phyloP scores from a whole-genome alignment of 1,140 invertebrate species.

The Polypedilum pembai region DNA sequence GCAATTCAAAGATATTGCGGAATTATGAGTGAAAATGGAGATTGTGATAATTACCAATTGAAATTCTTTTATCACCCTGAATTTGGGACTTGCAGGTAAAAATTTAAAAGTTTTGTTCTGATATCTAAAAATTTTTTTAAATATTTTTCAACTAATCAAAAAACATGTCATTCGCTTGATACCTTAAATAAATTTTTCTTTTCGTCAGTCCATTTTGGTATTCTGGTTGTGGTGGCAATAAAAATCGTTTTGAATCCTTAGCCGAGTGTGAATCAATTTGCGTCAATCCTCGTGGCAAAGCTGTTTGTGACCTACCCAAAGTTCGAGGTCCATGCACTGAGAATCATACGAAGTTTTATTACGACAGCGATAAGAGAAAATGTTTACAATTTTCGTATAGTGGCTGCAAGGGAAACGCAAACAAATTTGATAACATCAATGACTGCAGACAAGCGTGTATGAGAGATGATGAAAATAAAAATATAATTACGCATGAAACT shows the following conservation, averaged over 20 bases:
- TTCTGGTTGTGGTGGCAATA: constrained; percentile 81
- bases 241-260: constrained; percentile 74
- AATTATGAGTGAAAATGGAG: constrained; percentile 65
- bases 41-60: constrained; percentile 74
- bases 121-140: no score
- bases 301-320: constrained; percentile 52
- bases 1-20: constrained; percentile 63
- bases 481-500: not conserved
- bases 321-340: constrained; percentile 61
- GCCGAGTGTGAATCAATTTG: constrained; percentile 78
- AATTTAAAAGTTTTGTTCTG: no score
- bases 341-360: constrained; percentile 59
- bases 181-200: constrained; percentile 47
- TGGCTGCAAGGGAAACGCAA: constrained; percentile 79
- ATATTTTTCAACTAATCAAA: no score
- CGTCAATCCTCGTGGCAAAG: constrained; percentile 49
- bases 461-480: not conserved
- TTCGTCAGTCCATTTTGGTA: constrained; percentile 68
- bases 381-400: constrained; percentile 70
- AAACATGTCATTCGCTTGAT: not conserved
- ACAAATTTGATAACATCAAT: constrained; percentile 56
- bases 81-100: constrained; percentile 79
- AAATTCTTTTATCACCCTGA: constrained; percentile 83
- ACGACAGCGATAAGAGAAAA: constrained; percentile 46
- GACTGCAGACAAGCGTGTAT: not conserved